Base-by-base conservation (phyloP, 2,888 invertebrate genomes). In the Netelia melanura region DNA sequence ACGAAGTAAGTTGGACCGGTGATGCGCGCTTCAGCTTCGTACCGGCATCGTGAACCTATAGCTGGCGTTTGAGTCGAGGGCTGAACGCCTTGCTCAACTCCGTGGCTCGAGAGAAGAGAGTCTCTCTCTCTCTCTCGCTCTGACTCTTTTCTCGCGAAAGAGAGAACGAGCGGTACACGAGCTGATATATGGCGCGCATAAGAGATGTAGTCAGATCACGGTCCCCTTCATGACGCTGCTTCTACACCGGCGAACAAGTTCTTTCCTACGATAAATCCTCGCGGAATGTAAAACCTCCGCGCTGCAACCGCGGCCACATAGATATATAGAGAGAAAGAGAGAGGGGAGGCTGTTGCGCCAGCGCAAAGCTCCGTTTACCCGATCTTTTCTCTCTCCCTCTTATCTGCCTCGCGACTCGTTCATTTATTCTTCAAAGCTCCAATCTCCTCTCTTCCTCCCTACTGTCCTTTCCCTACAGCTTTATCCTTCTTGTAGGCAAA, bases 251-350 rank as follows among this genome's bases (percentile, higher is more conserved):
- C 87, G 87, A 91, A 92, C 92, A 92, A 89, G 91, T 90, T 91
- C 91, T 91, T 91, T 90, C 91, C 91, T 91, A 92, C 91, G 91
- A 92, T 92, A 92, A 92, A 92, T 92, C 89, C 90, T 90, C 83
- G 88, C 87, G 90, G 90, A 92, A 92, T 91, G 91, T 91, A 91
- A 91, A 91, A 91, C 89, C 91, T 89, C 86, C 86, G 85, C 84
- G 85, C 62, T 78, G 74, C 81, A 77, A 72, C 86, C 67, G 81
- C 86, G 65, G 79, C 58, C 80, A 56, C 67, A 61, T 48, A 56
- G 56, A 58, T 17, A 30, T 8, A 74, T 48, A 71, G 54, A 70
- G 52, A 77, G 68, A 76, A 8, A 68, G 44, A 65, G 54, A 52
- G 38, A 38, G 48, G 76, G 67, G 14, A 9, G 58, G 23, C 0